These are phyloP conservation scores for Laothoe populi DNA, from an alignment of 2,888 invertebrate genomes.

Conservation along the genomic window DNA sequence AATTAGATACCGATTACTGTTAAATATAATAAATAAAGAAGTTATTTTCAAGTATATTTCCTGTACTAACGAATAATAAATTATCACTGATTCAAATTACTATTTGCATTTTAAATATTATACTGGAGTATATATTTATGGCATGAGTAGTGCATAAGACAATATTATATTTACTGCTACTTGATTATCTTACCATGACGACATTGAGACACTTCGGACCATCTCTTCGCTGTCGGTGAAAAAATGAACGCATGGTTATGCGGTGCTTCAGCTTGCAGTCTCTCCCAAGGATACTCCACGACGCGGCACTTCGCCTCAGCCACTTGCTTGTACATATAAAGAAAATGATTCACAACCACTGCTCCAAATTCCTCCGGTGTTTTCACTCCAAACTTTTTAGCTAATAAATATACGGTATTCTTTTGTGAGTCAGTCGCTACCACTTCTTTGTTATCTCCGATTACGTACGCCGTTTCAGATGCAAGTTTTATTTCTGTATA, in stretches of 20 bases:
- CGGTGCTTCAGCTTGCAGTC: constrained; percentile 81
- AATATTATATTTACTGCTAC: background rate
- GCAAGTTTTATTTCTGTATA: constrained; percentile 88
- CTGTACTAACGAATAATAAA: background rate
- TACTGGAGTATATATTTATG: background rate
- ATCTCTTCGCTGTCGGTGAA: constrained; percentile 87
- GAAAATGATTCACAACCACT: constrained; percentile 89
- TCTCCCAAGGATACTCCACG: constrained; percentile 91
- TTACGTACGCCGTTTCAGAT: constrained; percentile 88
- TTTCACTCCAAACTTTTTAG: constrained; percentile 90
- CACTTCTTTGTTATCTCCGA: constrained; percentile 91
- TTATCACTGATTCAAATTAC: background rate
- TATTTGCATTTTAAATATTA: background rate
- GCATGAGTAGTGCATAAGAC: background rate
- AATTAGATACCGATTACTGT: no score
- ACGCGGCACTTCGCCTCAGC: constrained; percentile 88
- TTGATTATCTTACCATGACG: constrained; percentile 85
- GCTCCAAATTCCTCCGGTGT: constrained; percentile 91
- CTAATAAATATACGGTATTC: constrained; percentile 91
- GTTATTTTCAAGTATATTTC: background rate
- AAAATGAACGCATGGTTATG: constrained; percentile 93
- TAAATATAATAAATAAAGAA: background rate
- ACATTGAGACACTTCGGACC: constrained; percentile 87
- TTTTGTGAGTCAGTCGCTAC: constrained; percentile 94
- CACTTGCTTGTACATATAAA: constrained; percentile 90